Conservation (phyloP, 1,140 invertebrate species). For the Carposina sasakii region DNA sequence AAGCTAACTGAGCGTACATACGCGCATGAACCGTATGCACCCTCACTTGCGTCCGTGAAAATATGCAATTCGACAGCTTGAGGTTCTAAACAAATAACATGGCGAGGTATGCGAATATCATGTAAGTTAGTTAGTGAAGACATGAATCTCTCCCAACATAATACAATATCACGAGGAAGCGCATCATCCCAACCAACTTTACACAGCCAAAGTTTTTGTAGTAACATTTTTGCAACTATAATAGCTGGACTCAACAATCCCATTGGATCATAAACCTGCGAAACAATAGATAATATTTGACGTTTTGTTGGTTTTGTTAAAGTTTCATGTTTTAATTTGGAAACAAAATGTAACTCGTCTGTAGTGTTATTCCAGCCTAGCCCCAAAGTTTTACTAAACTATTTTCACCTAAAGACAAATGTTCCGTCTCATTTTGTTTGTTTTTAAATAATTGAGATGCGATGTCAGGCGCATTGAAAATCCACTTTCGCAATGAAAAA, state of each 20-base stretch:
- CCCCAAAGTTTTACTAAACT: no score
- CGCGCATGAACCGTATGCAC: conserved; percentile 7
- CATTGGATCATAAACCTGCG: conserved; percentile 27
- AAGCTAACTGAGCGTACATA: conserved; percentile 2
- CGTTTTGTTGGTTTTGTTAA: conserved; percentile 12
- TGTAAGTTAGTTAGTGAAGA: not conserved
- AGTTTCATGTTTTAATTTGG: no score
- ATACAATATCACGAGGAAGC: conserved; percentile 20
- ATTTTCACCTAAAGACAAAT: no score
- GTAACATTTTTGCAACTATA: conserved; percentile 34
- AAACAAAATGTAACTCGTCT: no score
- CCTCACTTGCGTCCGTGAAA: conserved; percentile 12
- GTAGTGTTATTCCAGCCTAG: not conserved
- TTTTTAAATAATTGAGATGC: no score
- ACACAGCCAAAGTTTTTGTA: conserved; percentile 35
- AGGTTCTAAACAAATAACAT: not conserved
- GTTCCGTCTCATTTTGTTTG: no score
- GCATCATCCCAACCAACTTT: conserved; percentile 41
- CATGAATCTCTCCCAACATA: not conserved
- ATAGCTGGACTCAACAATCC: conserved; percentile 36
- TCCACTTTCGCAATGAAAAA: not conserved
- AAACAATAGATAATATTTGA: conserved; percentile 18
- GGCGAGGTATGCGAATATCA: not conserved
- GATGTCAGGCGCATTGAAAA: not conserved
- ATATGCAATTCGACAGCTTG: conserved; percentile 11